These are phyloP conservation scores for Leptopilina drosophilae DNA, from an alignment of 2,888 invertebrate species.

Conservation along the genomic window DNA sequence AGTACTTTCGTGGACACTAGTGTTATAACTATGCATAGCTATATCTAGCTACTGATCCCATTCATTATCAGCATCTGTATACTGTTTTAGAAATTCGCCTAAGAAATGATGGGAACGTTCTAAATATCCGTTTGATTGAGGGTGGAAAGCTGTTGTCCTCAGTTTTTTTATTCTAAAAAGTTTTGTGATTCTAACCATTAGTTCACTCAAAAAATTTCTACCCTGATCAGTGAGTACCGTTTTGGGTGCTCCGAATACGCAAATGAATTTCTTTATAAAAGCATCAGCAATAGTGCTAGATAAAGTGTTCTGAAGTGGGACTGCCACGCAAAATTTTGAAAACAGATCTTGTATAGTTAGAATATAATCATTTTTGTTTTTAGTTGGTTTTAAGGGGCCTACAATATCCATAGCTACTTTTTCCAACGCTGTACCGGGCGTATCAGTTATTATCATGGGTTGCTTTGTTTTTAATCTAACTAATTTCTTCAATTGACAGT, in stretches of 20 bases:
- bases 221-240: not conserved
- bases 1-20: constrained; percentile 48
- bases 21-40: constrained; percentile 52
- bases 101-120: constrained; percentile 47
- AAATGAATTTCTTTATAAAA: not conserved
- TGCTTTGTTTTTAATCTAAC: not conserved
- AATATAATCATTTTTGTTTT: too few relatives aligned
- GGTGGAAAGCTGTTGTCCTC: not conserved
- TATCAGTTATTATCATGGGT: not conserved
- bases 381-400: too few relatives aligned
- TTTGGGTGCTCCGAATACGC: not conserved
- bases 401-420: not conserved
- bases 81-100: constrained; percentile 46
- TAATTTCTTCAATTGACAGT: not conserved
- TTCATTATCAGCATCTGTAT: constrained; percentile 42
- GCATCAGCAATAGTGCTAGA: not conserved
- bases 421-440: not conserved
- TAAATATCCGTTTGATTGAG: constrained; percentile 45
- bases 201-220: not conserved
- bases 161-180: too few relatives aligned
- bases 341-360: too few relatives aligned
- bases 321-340: too few relatives aligned
- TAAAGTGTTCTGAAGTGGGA: too few relatives aligned
- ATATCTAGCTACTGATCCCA: constrained; percentile 56
- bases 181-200: not conserved